Percentiles rank a stretch among this genome's conserved stretches.
Conservation (phyloP, 2,113 vertebrate genomes). For the Pteropus alecto region DNA sequence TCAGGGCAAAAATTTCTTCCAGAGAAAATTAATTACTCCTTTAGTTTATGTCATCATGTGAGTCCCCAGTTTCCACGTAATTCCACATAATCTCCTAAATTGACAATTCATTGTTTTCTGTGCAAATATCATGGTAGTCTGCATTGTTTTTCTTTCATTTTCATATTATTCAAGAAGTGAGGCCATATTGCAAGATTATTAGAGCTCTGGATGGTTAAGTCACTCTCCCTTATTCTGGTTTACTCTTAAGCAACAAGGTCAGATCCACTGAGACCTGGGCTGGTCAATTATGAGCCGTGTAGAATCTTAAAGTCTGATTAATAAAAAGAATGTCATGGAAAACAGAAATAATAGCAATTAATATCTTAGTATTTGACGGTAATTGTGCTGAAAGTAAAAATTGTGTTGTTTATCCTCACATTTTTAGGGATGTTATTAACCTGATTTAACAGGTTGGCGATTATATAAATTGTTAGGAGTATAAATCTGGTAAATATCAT, state of each 20-base stretch:
- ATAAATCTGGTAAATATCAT: not conserved
- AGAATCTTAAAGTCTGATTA: not conserved
- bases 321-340: not conserved
- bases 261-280: not conserved
- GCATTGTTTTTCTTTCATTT: not conserved
- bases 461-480: not conserved
- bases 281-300: not conserved
- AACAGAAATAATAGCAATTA: not conserved
- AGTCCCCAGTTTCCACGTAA: not conserved
- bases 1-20: not conserved
- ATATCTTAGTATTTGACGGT: not conserved
- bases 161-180: not conserved
- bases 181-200: not conserved
- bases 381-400: not conserved
- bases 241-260: not conserved
- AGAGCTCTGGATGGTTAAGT: not conserved
- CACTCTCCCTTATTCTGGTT: not conserved
- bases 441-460: not conserved
- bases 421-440: not conserved
- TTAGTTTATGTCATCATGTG: not conserved
- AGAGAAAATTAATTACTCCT: not conserved
- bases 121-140: not conserved
- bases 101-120: not conserved
- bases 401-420: not conserved
- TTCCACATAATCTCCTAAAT: not conserved